phyloP scores from a whole-genome alignment of 2,797 vertebrate genomes.

The Microcaecilia unicolor region DNA sequence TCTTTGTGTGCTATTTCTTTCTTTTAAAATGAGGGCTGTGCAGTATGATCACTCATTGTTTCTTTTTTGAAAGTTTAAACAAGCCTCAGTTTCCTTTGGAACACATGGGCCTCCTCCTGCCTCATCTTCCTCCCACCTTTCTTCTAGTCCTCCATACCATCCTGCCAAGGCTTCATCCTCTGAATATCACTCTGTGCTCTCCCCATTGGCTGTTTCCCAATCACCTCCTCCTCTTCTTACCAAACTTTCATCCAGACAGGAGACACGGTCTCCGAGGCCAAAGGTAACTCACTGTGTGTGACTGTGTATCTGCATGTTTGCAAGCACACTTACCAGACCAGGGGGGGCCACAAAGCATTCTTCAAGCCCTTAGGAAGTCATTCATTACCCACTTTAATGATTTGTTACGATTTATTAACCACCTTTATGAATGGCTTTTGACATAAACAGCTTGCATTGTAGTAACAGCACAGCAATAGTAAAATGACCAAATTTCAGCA shows the following conservation, averaged over 20 bases:
- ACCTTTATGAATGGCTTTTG: no score
- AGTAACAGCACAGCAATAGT: no score
- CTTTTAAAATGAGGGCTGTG: constrained; percentile 4
- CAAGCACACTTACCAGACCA: neutral
- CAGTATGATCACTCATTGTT: constrained; percentile 16
- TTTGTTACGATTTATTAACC: no score
- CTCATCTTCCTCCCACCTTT: constrained; percentile 23
- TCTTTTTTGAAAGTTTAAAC: constrained; percentile 45
- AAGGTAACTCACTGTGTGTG: constrained; percentile 72
- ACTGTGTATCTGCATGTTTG: constrained; percentile 23
- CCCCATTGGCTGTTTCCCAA: constrained; percentile 30
- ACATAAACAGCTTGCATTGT: no score
- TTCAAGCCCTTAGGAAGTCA: no score
- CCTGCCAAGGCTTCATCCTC: constrained; percentile 28
- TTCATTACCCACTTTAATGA: no score
- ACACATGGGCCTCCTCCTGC: constrained; percentile 16
- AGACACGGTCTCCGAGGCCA: constrained; percentile 62
- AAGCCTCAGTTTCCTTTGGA: constrained; percentile 27
- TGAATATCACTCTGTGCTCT: constrained; percentile 30
- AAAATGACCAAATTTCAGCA: no score
- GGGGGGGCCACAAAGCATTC: no score
- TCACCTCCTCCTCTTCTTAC: constrained; percentile 51
- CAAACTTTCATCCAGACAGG: constrained; percentile 52
- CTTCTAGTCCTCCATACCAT: constrained; percentile 27
- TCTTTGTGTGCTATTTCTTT: neutral